These are phyloP conservation scores for Acanthaster planci DNA, from an alignment of 35 echinoderm and acorn worm genomes.

Conservation along the genomic window DNA sequence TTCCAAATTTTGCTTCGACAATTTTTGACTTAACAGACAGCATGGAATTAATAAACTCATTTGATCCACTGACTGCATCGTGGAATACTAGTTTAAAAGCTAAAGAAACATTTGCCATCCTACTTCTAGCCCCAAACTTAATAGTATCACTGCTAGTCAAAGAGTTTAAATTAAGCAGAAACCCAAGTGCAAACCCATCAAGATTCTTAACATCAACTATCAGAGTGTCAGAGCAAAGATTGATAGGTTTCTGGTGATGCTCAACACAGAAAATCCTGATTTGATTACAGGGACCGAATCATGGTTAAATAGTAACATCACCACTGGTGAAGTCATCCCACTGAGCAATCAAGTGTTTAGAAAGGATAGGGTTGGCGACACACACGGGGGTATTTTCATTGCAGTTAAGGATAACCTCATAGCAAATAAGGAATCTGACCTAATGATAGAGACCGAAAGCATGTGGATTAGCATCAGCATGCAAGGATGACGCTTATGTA, in stretches of 20 bases:
- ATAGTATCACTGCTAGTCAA: neutral
- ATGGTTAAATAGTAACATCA: conserved; percentile 25
- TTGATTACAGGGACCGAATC: conserved; percentile 28
- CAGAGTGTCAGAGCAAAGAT: neutral
- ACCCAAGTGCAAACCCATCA: neutral
- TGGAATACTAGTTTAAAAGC: neutral
- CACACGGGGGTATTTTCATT: conserved; percentile 23
- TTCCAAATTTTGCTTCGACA: conserved; percentile 19
- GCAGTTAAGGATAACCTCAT: conserved; percentile 42
- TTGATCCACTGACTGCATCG: neutral
- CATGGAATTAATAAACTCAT: neutral
- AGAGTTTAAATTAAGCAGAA: neutral
- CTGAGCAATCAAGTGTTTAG: conserved; percentile 16
- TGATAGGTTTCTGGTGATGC: neutral
- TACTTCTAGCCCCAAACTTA: neutral
- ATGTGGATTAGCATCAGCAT: too few species aligned
- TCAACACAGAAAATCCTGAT: neutral
- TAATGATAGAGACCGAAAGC: too few species aligned
- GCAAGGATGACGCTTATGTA: too few species aligned
- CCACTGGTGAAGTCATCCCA: conserved; percentile 20
- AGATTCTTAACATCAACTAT: neutral
- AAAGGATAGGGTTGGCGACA: neutral
- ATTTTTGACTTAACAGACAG: conserved; percentile 26
- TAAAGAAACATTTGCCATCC: neutral
- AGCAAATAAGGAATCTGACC: too few species aligned